Base-by-base conservation (phyloP, 2,113 vertebrate species). In the Junco hyemalis region DNA sequence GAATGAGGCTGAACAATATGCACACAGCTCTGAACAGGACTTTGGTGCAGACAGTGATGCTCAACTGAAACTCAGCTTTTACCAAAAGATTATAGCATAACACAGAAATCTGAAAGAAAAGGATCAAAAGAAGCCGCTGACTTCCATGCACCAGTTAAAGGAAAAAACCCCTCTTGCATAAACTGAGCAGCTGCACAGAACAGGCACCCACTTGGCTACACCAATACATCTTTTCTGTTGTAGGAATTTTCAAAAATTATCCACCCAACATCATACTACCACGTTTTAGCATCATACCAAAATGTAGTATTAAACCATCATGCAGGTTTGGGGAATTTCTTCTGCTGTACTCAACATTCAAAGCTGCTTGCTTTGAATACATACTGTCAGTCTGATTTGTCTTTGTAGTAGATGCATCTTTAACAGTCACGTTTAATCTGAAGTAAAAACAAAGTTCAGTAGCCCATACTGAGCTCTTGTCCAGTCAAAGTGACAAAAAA, bases 401-500 rank as follows among this genome's bases (percentile, higher is more conserved):
- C 92, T 78, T 53, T 60, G 79, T 72, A 87, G 73, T 81, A 83
- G 93, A 94, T 93, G 64, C 63, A 91, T 82, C 60, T 87, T 82
- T 92, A 96, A 96, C 93, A 97, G 68, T 92, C 91, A 59, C 10
- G 4, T 80, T 71, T 70, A 65, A 66, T 95, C 69, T 60, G 85
- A 90, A 92, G 89, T 92, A 70, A 88, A 83, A 85, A 85, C 35
- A 90, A 66, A 65, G 63, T 70, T 53, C 19, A 86, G 74, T 79
- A 95, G 83, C 94, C 93, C 81, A 68, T 12, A 38, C 50, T 68
- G 59, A 70, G 88, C 78, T 68, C 68, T 44, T 73, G 84, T 81
- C 91, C 85, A 87, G 89, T 88, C 87, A 94, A 92, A 70, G 64
- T 77, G 93, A 96, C 80, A 81, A 95, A 86, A 86, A 96, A 95